Percentiles rank a stretch among this genome's conserved stretches.
Evolutionary conservation across 64 coral and sea anemone species (phyloP).

Genomic region (Porites australiensis): DNA sequence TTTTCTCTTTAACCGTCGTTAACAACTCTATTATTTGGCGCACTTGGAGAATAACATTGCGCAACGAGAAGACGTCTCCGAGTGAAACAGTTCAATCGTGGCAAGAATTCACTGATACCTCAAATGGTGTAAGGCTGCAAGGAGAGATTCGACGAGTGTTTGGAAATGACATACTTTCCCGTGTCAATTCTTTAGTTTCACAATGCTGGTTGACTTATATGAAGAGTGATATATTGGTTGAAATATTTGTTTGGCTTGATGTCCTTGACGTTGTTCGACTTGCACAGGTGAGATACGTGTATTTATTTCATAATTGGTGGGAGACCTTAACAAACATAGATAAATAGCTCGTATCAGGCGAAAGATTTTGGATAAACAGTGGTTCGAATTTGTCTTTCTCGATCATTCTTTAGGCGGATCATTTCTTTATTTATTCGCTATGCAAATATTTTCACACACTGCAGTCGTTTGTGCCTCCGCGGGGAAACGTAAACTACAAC

Average conservation of each 20-base stretch:
- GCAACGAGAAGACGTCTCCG: constrained; percentile 19
- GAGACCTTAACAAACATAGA: neutral
- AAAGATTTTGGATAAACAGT: no score
- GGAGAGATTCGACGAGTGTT: constrained; percentile 28
- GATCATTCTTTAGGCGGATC: no score
- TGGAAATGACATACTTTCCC: constrained; percentile 4
- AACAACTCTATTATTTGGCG: constrained; percentile 19
- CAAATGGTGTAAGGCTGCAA: neutral
- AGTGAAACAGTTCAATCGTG: constrained; percentile 10
- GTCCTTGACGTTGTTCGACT: constrained; percentile 6
- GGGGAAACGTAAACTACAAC: no score
- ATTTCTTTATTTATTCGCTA: no score
- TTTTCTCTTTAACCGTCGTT: constrained; percentile 2
- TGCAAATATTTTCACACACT: no score
- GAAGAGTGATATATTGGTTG: constrained; percentile 8
- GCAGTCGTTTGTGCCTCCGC: no score
- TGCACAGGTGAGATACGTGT: constrained; percentile 17
- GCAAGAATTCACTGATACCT: neutral
- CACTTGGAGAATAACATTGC: constrained; percentile 25
- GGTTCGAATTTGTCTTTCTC: no score
- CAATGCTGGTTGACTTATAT: constrained; percentile 7
- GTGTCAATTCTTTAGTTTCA: neutral
- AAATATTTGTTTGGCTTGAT: constrained; percentile 32
- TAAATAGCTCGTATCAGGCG: neutral
- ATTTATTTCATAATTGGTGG: neutral